These are phyloP conservation scores for Scophthalmus maximus DNA, from an alignment of 2,113 vertebrate genomes.

Conservation along the genomic window DNA sequence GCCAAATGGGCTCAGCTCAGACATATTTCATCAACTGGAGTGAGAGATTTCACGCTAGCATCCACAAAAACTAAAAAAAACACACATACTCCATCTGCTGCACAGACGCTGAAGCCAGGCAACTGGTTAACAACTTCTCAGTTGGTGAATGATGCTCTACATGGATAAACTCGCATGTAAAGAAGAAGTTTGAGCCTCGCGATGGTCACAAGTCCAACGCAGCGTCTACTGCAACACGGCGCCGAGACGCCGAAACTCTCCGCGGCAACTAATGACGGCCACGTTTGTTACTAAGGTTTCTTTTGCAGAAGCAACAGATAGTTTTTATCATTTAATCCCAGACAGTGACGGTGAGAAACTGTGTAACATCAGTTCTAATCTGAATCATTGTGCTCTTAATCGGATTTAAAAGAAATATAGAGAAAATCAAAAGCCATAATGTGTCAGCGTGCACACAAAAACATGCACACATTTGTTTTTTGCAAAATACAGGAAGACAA, in stretches of 20 bases:
- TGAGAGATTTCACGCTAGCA: conserved; percentile 35
- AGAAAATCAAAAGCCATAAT: not conserved
- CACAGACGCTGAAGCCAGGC: conserved; percentile 12
- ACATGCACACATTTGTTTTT: not conserved
- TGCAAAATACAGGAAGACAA: conserved; percentile 38
- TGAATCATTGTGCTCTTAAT: conserved; percentile 28
- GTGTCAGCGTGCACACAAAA: not conserved
- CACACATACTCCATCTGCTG: conserved; percentile 13
- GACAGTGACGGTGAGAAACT: conserved; percentile 38
- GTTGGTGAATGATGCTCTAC: not conserved
- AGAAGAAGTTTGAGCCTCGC: too few species aligned
- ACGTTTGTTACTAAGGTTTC: too few species aligned
- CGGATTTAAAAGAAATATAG: not conserved
- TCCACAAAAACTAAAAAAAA: conserved; percentile 6
- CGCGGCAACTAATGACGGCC: not conserved
- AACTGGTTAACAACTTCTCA: conserved; percentile 33
- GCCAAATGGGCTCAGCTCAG: conserved; percentile 39
- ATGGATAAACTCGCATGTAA: too few species aligned
- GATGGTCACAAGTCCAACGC: too few species aligned
- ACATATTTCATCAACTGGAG: conserved; percentile 3
- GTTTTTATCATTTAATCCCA: conserved; percentile 38
- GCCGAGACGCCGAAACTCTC: too few species aligned
- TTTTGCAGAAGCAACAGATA: too few species aligned
- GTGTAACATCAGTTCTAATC: conserved; percentile 33
- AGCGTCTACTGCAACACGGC: too few species aligned